These are phyloP conservation scores for Benitochromis conjunctus DNA, from an alignment of 2,113 vertebrate genomes.

Conservation along the genomic window DNA sequence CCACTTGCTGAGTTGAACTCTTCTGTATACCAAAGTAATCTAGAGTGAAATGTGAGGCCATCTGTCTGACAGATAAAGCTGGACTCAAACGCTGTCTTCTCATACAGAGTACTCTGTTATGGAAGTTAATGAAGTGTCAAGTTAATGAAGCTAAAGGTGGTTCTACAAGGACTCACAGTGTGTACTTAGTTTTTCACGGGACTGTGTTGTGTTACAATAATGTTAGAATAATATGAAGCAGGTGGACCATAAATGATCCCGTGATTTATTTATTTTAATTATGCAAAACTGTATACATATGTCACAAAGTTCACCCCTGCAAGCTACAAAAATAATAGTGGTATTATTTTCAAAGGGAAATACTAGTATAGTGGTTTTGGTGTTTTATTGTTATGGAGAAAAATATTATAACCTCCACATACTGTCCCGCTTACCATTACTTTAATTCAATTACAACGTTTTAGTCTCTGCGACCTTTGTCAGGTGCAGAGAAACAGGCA, in stretches of 20 bases:
- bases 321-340: not conserved
- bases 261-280: not conserved
- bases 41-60: too few relatives aligned
- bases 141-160: not conserved
- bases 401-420: not conserved
- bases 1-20: too few relatives aligned
- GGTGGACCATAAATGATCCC: not conserved
- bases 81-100: not conserved
- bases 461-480: accelerated
- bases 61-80: not conserved
- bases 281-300: not conserved
- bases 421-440: not conserved
- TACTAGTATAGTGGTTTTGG: not conserved
- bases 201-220: not conserved
- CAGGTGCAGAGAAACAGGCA: not conserved
- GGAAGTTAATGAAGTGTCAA: not conserved
- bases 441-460: not conserved
- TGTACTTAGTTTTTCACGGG: not conserved
- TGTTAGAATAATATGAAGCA: not conserved
- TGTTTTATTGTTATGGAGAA: not conserved
- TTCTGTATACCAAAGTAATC: too few relatives aligned
- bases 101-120: not conserved
- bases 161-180: not conserved
- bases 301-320: not conserved
- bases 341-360: too few relatives aligned